Evolutionary conservation across 2,888 invertebrate genomes (phyloP), one percentile per base, ranked within the genome.

Genomic region (Drosophila mayaguana): DNA sequence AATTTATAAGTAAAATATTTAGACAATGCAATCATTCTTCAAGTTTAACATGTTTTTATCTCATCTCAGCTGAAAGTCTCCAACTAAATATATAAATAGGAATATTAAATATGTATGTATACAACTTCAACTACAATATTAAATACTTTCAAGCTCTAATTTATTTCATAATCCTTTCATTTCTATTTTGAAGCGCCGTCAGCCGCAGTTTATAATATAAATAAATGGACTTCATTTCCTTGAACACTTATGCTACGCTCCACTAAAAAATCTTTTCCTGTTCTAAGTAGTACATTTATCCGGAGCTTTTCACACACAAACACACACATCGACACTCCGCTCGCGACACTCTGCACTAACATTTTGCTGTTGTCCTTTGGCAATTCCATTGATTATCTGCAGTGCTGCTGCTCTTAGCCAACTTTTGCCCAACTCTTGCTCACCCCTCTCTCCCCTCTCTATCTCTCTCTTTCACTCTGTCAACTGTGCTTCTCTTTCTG

Each of bases 301-400:
- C 36, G 8, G 36, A 12, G 60, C 51, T 55, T 62, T 43, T 55
- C 25, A 9, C 55, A n/a, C 20, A 20, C 28, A 48, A 28, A 42
- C 16, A 18, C 25, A 16, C 18, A 20, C 18, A 18, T 11, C 3
- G 9, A 11, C 3, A 32, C 46, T 4, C 46, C 25, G 25, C 25
- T 4, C 18, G 45, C 28, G 16, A 36, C 50, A 42, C 76, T 66
- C 34, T 20, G 43, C 48, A 51, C 77, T 63, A 54, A 67, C 45
- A 63, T 64, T 72, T 72, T 50, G 4, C 50, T 14, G 14, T 50
- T 73, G 57, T 76, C 46, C 67, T 63, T 32, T 55, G 20, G 38
- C 61, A 59, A 73, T 64, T 64, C 48, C 54, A 69, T 73, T 76
- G 78, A 78, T 76, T 73, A 53, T 63, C 54, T 75, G 64, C 62